phyloP scores from a whole-genome alignment of 1,140 invertebrate species.

The Chironomus striatipennis region DNA sequence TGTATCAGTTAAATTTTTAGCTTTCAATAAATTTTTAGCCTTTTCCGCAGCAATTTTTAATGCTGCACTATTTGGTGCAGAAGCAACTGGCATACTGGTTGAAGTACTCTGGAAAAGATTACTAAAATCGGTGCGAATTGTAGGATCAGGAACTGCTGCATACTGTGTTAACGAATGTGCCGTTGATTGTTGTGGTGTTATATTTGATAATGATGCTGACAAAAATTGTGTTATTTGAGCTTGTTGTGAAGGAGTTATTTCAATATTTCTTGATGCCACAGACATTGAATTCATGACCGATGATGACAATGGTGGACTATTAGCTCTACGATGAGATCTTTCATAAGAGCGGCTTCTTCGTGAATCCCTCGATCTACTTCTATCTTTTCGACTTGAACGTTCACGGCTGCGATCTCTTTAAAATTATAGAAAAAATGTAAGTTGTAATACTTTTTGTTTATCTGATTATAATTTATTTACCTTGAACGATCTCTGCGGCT shows the following conservation, averaged over 20 bases:
- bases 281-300: background rate
- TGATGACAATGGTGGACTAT: background rate
- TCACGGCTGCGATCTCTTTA: background rate
- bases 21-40: background rate
- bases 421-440: background rate
- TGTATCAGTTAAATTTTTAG: constrained; percentile 4
- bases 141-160: background rate
- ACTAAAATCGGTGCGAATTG: constrained; percentile 9
- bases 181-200: background rate
- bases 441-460: background rate
- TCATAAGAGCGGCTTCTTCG: background rate
- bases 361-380: background rate
- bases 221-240: constrained; percentile 20
- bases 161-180: background rate
- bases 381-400: background rate
- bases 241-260: background rate
- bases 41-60: background rate
- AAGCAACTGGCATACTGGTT: background rate
- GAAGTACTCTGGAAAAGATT: background rate
- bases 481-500: background rate
- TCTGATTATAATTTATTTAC: background rate
- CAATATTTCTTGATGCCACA: background rate
- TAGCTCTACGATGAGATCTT: background rate
- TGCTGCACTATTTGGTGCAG: background rate
- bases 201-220: background rate